Conservation (phyloP, 2,797 vertebrate genomes). For the Ambastaia sidthimunki region DNA sequence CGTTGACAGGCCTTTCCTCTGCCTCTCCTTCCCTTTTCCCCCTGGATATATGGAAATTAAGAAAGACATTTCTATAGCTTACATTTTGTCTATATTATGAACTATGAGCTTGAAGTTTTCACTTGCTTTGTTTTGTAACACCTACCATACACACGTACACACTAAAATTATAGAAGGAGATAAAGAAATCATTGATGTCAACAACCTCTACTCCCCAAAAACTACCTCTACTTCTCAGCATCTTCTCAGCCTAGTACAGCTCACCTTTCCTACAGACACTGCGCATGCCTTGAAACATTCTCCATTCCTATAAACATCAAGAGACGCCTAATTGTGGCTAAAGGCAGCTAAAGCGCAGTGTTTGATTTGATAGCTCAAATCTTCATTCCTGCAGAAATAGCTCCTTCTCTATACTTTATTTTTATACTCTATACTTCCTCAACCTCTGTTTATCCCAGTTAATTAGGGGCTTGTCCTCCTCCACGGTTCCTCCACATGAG, state of each 20-base stretch:
- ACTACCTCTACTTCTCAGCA: not conserved
- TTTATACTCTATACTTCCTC: not conserved
- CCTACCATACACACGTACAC: not conserved
- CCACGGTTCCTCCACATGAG: conserved; percentile 54
- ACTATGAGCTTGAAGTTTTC: too few relatives aligned
- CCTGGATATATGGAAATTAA: conserved; percentile 67
- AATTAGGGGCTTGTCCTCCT: conserved; percentile 65
- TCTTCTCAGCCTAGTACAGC: not conserved
- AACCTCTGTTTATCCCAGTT: conserved; percentile 34
- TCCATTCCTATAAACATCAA: conserved; percentile 61
- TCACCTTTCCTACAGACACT: conserved; percentile 9
- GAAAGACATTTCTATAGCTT: not conserved
- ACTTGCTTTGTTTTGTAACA: not conserved
- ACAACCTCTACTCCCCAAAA: not conserved
- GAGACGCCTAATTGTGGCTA: conserved; percentile 71
- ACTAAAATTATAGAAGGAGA: not conserved
- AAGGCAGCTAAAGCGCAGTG: conserved; percentile 71
- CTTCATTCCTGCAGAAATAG: conserved; percentile 65
- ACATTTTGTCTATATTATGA: not conserved
- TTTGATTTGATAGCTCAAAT: conserved; percentile 68
- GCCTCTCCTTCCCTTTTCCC: conserved; percentile 81
- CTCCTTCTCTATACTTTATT: conserved; percentile 27
- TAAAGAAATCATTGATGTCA: not conserved
- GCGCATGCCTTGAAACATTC: conserved; percentile 60
- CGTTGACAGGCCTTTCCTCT: conserved; percentile 76